These are phyloP conservation scores for Planiliza haematocheilus DNA, from an alignment of 2,113 vertebrate species.

Conservation along the genomic window DNA sequence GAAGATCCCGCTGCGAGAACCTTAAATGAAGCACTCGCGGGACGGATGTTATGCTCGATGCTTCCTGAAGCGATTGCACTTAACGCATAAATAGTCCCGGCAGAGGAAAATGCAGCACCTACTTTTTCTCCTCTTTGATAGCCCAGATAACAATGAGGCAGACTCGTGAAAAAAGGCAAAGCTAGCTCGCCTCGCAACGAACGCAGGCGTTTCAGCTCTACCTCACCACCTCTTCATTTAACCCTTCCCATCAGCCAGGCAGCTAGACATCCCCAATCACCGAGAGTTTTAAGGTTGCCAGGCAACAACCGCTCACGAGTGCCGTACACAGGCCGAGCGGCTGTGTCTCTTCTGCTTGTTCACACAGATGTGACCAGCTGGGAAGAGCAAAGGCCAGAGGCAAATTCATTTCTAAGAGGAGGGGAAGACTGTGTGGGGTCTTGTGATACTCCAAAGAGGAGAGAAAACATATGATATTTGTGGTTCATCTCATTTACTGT, in stretches of 20 bases:
- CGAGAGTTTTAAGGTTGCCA: slow-evolving; percentile 78
- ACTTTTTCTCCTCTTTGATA: neutral
- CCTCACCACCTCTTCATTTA: slow-evolving; percentile 62
- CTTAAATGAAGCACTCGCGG: neutral
- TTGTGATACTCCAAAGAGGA: neutral
- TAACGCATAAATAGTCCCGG: neutral
- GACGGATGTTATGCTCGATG: neutral
- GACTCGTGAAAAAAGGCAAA: slow-evolving; percentile 19
- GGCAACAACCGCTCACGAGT: slow-evolving; percentile 70
- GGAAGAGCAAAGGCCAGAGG: slow-evolving; percentile 56
- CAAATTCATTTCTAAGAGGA: slow-evolving; percentile 46
- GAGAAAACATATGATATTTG: slow-evolving; percentile 1
- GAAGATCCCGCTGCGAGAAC: slow-evolving; percentile 1
- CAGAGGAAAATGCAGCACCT: neutral
- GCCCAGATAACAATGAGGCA: slow-evolving; percentile 1
- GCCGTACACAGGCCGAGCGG: slow-evolving; percentile 25
- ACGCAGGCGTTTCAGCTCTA: slow-evolving; percentile 44
- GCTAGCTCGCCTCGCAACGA: slow-evolving; percentile 28
- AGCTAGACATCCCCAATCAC: slow-evolving; percentile 55
- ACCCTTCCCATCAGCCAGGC: slow-evolving; percentile 47
- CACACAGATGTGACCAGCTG: slow-evolving; percentile 69
- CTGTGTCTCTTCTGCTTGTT: slow-evolving; percentile 57
- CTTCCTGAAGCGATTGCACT: too few species aligned
- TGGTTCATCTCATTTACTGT: neutral
- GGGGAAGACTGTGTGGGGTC: slow-evolving; percentile 25